Conservation (phyloP, 2,888 invertebrate species). For the Chironomus riparius region DNA sequence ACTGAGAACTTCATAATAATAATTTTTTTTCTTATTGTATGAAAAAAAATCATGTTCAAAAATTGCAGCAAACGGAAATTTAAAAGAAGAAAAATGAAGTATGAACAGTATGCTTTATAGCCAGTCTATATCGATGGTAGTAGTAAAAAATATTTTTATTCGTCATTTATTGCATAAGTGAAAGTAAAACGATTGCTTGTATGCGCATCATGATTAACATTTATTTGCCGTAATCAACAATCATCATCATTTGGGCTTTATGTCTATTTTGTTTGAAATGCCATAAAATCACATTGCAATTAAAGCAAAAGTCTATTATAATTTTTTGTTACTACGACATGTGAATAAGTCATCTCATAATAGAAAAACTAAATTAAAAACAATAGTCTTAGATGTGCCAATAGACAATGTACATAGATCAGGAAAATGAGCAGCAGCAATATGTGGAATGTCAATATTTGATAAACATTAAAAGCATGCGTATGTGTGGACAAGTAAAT, state of each 20-base stretch:
- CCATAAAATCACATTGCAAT: background rate
- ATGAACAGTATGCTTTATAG: background rate
- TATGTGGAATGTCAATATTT: background rate
- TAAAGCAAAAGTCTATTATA: background rate
- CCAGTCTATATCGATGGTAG: background rate
- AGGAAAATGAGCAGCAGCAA: background rate
- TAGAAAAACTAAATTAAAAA: too few relatives aligned
- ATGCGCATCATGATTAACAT: constrained; percentile 1
- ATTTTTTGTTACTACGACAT: too few relatives aligned
- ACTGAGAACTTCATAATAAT: too few relatives aligned
- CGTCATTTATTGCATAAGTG: constrained; percentile 12
- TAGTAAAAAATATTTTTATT: too few relatives aligned
- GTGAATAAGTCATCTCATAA: too few relatives aligned
- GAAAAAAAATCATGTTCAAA: too few relatives aligned
- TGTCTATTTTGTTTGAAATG: background rate
- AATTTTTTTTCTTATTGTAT: too few relatives aligned
- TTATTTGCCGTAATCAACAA: background rate
- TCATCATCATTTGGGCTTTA: background rate
- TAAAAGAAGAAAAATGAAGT: background rate
- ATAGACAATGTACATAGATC: background rate
- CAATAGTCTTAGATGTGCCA: background rate
- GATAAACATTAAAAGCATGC: background rate
- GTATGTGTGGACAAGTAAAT: background rate
- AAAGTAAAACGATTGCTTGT: background rate
- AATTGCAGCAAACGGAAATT: background rate